Conservation (phyloP, 2,797 vertebrate species). For the Numenius phaeopus region DNA sequence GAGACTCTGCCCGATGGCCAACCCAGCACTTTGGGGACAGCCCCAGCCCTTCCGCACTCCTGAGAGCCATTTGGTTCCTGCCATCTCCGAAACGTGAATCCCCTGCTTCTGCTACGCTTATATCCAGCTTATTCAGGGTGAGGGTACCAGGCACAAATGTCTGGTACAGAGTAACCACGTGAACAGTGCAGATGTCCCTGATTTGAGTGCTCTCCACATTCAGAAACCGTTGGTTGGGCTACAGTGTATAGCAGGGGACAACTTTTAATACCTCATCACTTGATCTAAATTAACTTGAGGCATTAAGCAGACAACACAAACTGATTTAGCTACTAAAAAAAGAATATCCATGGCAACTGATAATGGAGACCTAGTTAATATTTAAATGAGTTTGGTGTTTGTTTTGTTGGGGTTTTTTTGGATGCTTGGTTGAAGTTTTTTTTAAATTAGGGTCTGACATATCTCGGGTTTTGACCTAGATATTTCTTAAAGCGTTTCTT, state of each 20-base stretch:
- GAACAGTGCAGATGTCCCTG: background rate
- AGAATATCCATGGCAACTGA: background rate
- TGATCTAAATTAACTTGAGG: background rate
- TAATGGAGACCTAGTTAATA: background rate
- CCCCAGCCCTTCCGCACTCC: background rate
- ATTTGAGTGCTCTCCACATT: accelerated
- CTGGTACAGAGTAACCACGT: accelerated
- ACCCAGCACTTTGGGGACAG: no score
- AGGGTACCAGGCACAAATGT: accelerated
- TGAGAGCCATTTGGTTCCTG: background rate
- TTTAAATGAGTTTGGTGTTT: background rate
- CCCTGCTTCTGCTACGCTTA: background rate
- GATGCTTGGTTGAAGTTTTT: accelerated
- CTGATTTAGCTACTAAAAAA: background rate
- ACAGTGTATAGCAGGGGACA: accelerated
- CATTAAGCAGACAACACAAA: background rate
- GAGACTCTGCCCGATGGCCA: background rate
- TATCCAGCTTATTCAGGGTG: background rate
- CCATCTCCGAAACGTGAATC: background rate
- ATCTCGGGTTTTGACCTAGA: background rate
- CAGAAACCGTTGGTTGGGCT: background rate
- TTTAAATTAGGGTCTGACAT: background rate
- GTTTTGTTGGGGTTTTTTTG: background rate
- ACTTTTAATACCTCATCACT: background rate
- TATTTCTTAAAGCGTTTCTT: background rate